Percentiles rank a stretch among this genome's conserved stretches.
Conservation (phyloP, 23 tunicate species). For the Botrylloides violaceus region DNA sequence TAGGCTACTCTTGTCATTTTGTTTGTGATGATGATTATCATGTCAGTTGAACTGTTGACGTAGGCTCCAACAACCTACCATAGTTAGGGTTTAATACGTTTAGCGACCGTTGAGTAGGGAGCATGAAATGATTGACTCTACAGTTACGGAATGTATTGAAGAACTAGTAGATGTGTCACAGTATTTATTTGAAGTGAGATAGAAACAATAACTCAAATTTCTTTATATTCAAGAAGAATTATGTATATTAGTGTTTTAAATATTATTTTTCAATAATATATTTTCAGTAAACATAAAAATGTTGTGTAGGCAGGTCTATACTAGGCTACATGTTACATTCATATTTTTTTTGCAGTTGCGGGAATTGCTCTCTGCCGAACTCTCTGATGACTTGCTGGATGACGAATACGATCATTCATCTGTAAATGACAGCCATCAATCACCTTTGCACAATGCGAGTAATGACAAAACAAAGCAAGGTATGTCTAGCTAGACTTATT, state of each 20-base stretch:
- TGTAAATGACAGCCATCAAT: constrained; percentile 19
- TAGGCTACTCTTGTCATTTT: background rate
- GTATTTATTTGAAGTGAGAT: background rate
- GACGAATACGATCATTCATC: constrained; percentile 47
- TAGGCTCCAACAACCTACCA: background rate
- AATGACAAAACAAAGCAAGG: background rate
- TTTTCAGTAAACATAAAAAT: too few species aligned
- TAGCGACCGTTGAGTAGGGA: background rate
- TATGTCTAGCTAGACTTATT: too few species aligned
- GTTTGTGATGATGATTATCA: background rate
- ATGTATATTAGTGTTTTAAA: too few species aligned
- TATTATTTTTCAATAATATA: too few species aligned
- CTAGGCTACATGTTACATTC: too few species aligned
- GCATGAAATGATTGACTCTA: background rate
- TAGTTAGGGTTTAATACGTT: background rate
- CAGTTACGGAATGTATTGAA: background rate
- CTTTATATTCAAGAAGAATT: too few species aligned
- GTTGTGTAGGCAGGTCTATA: too few species aligned
- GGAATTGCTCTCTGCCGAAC: constrained; percentile 78
- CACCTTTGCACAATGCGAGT: constrained; percentile 13
- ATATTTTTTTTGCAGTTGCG: constrained; percentile 40
- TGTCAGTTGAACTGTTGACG: background rate
- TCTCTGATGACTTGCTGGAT: constrained; percentile 76
- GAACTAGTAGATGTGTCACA: background rate
- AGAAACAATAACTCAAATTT: too few species aligned